Conservation (phyloP, 2,797 vertebrate species). For the Phaenicophaeus curvirostris region DNA sequence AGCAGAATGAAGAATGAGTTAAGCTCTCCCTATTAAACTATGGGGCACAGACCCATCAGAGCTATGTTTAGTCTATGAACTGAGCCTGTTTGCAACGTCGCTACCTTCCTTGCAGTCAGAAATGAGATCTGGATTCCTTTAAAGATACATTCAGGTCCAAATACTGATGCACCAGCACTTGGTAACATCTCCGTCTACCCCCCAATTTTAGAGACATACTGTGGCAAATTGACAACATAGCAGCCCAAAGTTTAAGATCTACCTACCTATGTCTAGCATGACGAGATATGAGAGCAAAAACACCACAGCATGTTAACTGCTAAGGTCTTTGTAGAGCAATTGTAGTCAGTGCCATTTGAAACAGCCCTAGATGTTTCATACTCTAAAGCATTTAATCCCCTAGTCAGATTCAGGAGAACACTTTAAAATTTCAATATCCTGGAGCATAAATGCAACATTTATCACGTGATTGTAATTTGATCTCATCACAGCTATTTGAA, state of each 20-base stretch:
- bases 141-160: not conserved
- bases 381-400: not conserved
- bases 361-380: not conserved
- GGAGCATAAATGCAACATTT: not conserved
- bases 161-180: not conserved
- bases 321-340: not conserved
- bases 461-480: not conserved
- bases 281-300: not conserved
- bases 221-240: not conserved
- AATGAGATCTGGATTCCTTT: not conserved
- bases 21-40: not conserved
- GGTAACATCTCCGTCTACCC: not conserved
- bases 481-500: not conserved
- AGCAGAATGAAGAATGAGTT: not conserved
- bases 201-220: not conserved
- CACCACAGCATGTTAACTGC: not conserved
- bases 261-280: not conserved
- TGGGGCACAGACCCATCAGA: not conserved
- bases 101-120: not conserved
- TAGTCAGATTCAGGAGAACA: not conserved
- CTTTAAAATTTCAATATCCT: constrained; percentile 3
- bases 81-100: not conserved
- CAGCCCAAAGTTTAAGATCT: not conserved
- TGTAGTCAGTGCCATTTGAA: not conserved
- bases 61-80: not conserved